A percentile compares a stretch with the other conserved stretches of the same genome.
Conservation (phyloP, 2,888 invertebrate genomes). For the Tetheella fluctuosa region DNA sequence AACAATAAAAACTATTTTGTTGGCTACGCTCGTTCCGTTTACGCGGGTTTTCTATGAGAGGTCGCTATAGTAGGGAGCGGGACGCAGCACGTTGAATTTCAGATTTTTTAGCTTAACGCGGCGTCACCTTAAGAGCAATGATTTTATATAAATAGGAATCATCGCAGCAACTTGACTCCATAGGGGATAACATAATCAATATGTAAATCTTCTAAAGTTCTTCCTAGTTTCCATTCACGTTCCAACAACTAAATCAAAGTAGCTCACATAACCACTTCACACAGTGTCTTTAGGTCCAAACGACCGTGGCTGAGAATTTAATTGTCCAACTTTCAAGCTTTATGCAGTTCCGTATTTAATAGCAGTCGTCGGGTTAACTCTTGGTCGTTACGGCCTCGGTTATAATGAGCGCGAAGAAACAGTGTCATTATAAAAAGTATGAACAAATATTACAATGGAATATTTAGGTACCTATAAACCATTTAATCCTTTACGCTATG, state of each 20-base stretch:
- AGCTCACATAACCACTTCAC: conserved; percentile 35
- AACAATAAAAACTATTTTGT: no score
- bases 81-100: no score
- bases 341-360: conserved; percentile 66
- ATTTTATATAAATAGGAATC: not conserved
- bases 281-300: conserved; percentile 56
- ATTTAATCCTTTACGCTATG: not conserved
- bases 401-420: conserved; percentile 20
- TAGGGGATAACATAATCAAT: conserved; percentile 29
- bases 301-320: conserved; percentile 64
- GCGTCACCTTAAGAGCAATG: no score
- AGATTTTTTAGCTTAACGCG: no score
- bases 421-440: conserved; percentile 14
- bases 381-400: conserved; percentile 30
- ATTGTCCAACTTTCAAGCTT: conserved; percentile 70
- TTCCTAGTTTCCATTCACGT: conserved; percentile 31
- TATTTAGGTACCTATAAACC: no score
- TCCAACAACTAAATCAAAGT: conserved; percentile 40
- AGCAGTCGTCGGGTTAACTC: conserved; percentile 57
- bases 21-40: no score
- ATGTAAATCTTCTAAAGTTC: conserved; percentile 36
- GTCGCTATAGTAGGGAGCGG: no score
- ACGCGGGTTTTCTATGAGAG: no score
- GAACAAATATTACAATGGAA: not conserved
- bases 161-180: not conserved